Evolutionary conservation across 2,797 vertebrate species (phyloP).

Genomic region (Nyctalus aviator): DNA sequence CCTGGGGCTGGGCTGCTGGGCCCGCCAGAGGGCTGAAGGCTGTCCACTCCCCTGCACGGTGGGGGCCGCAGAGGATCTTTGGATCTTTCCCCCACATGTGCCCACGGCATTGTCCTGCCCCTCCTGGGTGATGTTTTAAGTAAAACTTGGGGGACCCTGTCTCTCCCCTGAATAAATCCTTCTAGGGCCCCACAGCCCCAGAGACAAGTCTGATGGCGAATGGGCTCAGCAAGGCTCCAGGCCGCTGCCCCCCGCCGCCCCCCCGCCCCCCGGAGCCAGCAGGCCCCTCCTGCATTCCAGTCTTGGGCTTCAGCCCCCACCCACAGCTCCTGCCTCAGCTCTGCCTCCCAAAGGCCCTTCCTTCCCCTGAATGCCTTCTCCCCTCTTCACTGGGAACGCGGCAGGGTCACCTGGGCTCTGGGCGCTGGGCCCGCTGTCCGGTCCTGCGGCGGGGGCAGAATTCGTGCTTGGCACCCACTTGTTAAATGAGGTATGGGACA

Average conservation of each 20-base stretch:
- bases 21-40: background rate
- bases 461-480: background rate
- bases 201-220: background rate
- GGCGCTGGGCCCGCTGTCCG: background rate
- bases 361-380: background rate
- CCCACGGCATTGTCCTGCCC: background rate
- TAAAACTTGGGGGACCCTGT: background rate
- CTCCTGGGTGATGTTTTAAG: background rate
- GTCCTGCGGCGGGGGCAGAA: background rate
- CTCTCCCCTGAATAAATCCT: too few species aligned
- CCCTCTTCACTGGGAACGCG: too few species aligned
- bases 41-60: background rate
- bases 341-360: too few species aligned
- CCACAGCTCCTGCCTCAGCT: accelerated
- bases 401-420: background rate
- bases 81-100: background rate
- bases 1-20: too few species aligned
- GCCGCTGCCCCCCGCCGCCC: accelerated
- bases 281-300: background rate
- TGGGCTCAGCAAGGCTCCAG: background rate
- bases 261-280: accelerated
- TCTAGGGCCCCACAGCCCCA: accelerated
- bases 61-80: background rate
- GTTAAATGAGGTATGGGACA: background rate
- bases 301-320: background rate